Base-by-base conservation (phyloP, 2,113 vertebrate genomes). In the Gymnobelideus leadbeateri region DNA sequence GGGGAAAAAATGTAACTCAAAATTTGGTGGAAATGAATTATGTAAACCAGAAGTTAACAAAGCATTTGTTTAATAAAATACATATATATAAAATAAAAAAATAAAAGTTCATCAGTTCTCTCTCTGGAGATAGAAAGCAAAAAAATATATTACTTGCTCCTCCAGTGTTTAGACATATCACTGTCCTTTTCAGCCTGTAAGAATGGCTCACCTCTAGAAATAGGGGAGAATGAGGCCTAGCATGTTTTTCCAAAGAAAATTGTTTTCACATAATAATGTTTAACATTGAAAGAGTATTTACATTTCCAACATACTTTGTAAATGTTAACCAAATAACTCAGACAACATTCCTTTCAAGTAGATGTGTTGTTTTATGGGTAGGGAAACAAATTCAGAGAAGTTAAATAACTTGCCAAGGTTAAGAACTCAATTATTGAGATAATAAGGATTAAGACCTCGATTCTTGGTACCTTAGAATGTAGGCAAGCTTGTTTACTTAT, bases 291-390 rank as follows among this genome's bases (percentile, higher is more conserved):
- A 77, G 68, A 43, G 16, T 77, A 77, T 77, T 77, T 77, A 77
- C 68, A 77, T 77, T 77, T 77, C 68, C n/a, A 77, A 77, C 68
- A 77, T 77, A n/a, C 68, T 77, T 77, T 77, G n/a, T 77, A 77
- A 77, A 77, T 77, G 68, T 77, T 77, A 77, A 77, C 37, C 68
- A 77, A 43, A 77, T 77, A 43, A 43, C 68, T 77, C 37, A 21
- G 37, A 77, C 37, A 77, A 77, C 68, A 77, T 77, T 77, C 68
- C 68, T 77, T 77, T 77, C 68, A 77, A 77, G 68, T 77, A 77
- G 68, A 77, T 77, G 68, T 77, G 68, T 43, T 77, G 68, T 77
- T 77, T 77, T 77, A 77, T 77, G 68, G 68, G 43, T 77, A 43
- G n/a, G 68, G 57, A 43, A 77, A 77, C n/a, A 77, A n/a, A 77